A percentile compares a stretch with the other conserved stretches of the same genome.
These are phyloP conservation scores for Leptinotarsa undecemlineata DNA, from an alignment of 1,140 invertebrate genomes.

Conservation along the genomic window DNA sequence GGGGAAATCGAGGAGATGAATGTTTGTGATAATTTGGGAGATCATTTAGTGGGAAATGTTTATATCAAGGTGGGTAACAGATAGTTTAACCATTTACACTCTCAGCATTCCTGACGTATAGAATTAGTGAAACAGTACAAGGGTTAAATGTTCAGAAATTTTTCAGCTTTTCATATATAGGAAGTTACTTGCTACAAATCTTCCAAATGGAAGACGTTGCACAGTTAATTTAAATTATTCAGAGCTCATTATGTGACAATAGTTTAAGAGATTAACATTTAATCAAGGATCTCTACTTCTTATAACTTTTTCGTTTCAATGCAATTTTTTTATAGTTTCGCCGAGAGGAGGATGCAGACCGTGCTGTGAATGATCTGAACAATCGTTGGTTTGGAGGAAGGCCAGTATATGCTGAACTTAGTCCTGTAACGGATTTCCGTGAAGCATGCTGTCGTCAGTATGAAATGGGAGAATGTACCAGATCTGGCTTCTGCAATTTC, in stretches of 20 bases:
- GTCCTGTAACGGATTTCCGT: constrained; percentile 97
- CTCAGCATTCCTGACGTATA: no score
- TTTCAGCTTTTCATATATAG: no score
- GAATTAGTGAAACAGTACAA: no score
- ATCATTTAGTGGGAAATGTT: constrained; percentile 97
- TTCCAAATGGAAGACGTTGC: no score
- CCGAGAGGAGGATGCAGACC: constrained; percentile 97
- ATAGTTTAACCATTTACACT: no score
- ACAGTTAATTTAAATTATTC: no score
- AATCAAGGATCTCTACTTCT: neutral
- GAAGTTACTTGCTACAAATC: no score
- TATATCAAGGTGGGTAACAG: constrained; percentile 83
- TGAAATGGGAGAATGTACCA: constrained; percentile 97
- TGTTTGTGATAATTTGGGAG: constrained; percentile 98
- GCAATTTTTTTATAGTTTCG: constrained; percentile 70
- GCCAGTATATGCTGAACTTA: constrained; percentile 97
- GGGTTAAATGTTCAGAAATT: no score
- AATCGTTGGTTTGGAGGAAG: constrained; percentile 98
- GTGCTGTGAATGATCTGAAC: constrained; percentile 94
- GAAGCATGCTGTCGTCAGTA: constrained; percentile 99
- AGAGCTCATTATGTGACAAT: no score
- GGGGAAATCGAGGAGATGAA: constrained; percentile 99
- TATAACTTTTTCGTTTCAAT: neutral
- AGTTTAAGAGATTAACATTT: no score
- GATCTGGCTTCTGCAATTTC: constrained; percentile 99